Percentiles rank a stretch among this genome's conserved stretches.
These are phyloP conservation scores for Passer montanus DNA, from an alignment of 2,113 vertebrate species.

Conservation along the genomic window DNA sequence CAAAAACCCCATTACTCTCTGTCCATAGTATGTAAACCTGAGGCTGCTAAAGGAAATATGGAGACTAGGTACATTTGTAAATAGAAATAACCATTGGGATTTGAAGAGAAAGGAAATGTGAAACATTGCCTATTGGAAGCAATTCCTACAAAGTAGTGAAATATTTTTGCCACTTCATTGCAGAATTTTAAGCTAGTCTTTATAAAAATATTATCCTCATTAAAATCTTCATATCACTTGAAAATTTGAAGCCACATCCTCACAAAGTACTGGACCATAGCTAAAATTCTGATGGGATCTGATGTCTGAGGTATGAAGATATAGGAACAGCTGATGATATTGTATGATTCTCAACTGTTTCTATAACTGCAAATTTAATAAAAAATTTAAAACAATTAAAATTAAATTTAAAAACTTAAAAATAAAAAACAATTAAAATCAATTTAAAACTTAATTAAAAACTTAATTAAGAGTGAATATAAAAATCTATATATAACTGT, in stretches of 20 bases:
- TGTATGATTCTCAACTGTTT: neutral
- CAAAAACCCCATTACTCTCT: fast-evolving
- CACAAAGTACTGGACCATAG: neutral
- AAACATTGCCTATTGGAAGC: neutral
- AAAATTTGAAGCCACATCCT: neutral
- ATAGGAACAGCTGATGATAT: neutral
- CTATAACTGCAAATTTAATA: neutral
- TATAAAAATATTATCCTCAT: neutral
- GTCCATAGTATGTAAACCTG: neutral
- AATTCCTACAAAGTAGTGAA: too few relatives aligned
- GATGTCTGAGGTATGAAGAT: neutral
- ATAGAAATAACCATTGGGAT: neutral
- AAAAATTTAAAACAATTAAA: neutral
- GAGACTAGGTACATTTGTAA: neutral
- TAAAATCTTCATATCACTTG: neutral
- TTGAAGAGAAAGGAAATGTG: neutral
- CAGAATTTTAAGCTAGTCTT: neutral
- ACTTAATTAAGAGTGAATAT: neutral
- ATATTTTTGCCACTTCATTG: neutral
- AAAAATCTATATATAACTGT: neutral
- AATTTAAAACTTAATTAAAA: neutral
- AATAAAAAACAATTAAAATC: neutral
- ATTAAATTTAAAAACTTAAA: neutral
- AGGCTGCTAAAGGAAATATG: neutral
- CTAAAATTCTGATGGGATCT: neutral